Base-by-base conservation (phyloP, 2,888 invertebrate species). In the Drosophila villosipedis region DNA sequence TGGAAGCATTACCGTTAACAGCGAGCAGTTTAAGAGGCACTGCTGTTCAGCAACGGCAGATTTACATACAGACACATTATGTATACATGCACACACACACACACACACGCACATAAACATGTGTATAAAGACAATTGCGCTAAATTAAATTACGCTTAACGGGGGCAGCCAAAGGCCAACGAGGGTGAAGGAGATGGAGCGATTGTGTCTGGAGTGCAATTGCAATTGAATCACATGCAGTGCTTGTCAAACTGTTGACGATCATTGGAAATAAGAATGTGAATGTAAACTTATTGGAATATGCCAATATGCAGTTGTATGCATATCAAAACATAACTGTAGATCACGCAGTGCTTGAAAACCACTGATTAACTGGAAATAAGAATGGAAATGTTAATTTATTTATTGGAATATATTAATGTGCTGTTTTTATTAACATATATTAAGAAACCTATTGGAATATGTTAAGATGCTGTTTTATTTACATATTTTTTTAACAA, bases 141-240 rank as follows among this genome's bases (percentile, higher is more conserved):
- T 80, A 78, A 89, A 86, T 86, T 89, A 78, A 86, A 86, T 89
- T 87, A 89, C 72, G 72, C 75, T 80, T 76, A 84, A 86, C 80
- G 81, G 73, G 83, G 74, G 72, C 71, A 83, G 62, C 70, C 58
- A 68, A 85, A 83, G 74, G 81, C 78, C 78, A 88, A 75, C 73
- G 68, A 78, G 58, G 63, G 14, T 30, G 12, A 31, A 37, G 59
- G 30, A 55, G 47, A 58, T n/a, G 28, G 39, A 50, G 41, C 39
- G 47, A 50, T 55, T 35, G 37, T n/a, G 41, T 22, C 22, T 30
- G 39, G 39, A 68, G 62, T 31, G 65, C 54, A 54, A 59, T 50
- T 73, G 55, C 74, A 73, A 52, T 60, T 47, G 47, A 47, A 47
- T 47, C 25, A 25, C 39, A 22, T 10, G 4, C 73, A 84, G 59